Percentiles rank a stretch among this genome's conserved stretches.
phyloP scores from a whole-genome alignment of 2,113 vertebrate genomes.

The Chlamydotis undulata region DNA sequence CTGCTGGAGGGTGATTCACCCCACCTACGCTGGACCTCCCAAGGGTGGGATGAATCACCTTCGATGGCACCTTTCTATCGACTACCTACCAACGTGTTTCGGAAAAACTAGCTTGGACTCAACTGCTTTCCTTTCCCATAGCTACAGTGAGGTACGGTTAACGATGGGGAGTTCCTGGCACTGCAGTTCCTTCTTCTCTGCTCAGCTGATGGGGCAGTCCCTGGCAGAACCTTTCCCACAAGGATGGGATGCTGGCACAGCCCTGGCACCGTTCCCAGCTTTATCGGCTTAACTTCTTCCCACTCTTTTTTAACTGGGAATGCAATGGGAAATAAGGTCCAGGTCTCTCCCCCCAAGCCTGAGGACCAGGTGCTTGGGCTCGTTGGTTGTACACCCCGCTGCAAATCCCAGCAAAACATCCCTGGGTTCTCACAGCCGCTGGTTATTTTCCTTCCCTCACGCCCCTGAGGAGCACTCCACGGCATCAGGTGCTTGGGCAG shows the following conservation, averaged over 20 bases:
- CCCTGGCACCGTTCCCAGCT: neutral
- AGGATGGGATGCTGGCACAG: neutral
- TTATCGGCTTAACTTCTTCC: neutral
- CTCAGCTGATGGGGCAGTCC: neutral
- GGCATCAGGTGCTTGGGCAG: neutral
- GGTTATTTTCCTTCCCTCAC: neutral
- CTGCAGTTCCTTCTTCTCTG: neutral
- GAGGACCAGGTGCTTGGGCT: neutral
- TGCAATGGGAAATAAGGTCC: neutral
- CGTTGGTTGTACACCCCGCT: rapidly evolving
- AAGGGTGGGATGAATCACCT: conserved; percentile 23
- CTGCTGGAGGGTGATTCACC: neutral
- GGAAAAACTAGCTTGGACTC: neutral
- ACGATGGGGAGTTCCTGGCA: neutral
- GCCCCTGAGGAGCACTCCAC: rapidly evolving
- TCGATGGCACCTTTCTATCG: neutral
- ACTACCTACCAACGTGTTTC: neutral
- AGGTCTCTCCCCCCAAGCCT: neutral
- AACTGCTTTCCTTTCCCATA: neutral
- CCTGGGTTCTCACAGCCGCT: neutral
- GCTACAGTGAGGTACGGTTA: neutral
- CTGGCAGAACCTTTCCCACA: neutral
- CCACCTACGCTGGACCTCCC: conserved; percentile 46
- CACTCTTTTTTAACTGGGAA: neutral
- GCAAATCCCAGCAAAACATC: neutral